Base-by-base conservation (phyloP, 1,140 invertebrate species). In the Heliconius himera region DNA sequence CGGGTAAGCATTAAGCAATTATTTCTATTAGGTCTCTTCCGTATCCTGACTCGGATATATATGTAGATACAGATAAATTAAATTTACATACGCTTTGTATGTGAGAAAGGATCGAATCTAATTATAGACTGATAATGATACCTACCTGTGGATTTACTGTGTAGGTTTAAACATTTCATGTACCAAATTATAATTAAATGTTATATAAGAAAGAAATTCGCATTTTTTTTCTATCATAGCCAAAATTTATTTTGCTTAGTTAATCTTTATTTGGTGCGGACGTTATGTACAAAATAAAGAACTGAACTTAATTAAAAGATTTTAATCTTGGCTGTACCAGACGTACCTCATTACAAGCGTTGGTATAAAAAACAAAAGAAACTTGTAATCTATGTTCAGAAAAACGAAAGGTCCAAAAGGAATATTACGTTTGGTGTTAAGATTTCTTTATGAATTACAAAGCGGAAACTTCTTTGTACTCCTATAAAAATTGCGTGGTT, bases 1-100 rank as follows among this genome's bases (percentile, higher is more conserved):
- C 80, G 73, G 78, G 51, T 74, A 60, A 77, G 79, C 81, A 82
- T 36, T 74, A 60, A 74, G 79, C 81, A 82, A 84, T 85, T 84
- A 83, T 84, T 83, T 66, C 79, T 73, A 82, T 78, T 77, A 75
- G 74, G 56, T 70, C 77, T 56, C 80, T 81, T 83, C 82, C 77
- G 70, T 51, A 78, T 73, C 70, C 74, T 77, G 78, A 76, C 49
- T 71, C 38, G 66, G 73, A 77, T 74, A 41, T 70, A 22, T 54
- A 76, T 72, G 36, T 51, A 33, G 70, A 72, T 72, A 11, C 18
- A 38, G 36, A 72, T 36, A 36, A 72, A 72, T 26, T 11, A 72
- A 36, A 72, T 72, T 72, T 41, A 72, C 70, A 41, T 66, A 66
- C 60, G 13, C 60, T 29, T n/a, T 26, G 22, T 66, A 29, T 16